Percentiles rank a stretch among this genome's conserved stretches.
Evolutionary conservation across 1,140 invertebrate species (phyloP).

Genomic region (Antheraea mylitta): DNA sequence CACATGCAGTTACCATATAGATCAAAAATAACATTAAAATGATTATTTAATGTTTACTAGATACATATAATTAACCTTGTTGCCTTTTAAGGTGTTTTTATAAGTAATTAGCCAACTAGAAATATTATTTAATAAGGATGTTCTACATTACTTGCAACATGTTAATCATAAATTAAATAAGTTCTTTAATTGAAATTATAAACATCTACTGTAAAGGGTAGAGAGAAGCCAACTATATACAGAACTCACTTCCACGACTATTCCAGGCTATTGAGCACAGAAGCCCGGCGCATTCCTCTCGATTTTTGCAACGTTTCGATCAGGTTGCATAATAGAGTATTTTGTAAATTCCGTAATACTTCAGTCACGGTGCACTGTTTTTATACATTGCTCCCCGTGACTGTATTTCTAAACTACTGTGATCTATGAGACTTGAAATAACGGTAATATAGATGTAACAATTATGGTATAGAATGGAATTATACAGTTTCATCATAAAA

Average conservation of each 20-base stretch:
- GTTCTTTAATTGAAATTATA: too few relatives aligned
- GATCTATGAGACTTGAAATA: conserved; percentile 30
- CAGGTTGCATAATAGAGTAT: conserved; percentile 45
- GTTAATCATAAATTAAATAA: too few relatives aligned
- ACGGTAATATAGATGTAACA: conserved; percentile 4
- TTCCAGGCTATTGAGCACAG: conserved; percentile 37
- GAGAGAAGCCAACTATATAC: neutral
- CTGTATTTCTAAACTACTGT: conserved; percentile 7
- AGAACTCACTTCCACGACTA: conserved; percentile 5
- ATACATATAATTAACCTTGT: too few relatives aligned
- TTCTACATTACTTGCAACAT: too few relatives aligned
- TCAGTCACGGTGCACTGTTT: conserved; percentile 36
- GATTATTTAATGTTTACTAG: too few relatives aligned
- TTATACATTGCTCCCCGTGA: conserved; percentile 15
- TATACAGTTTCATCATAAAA: neutral
- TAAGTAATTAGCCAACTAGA: too few relatives aligned
- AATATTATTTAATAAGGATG: too few relatives aligned
- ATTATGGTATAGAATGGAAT: neutral
- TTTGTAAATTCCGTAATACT: conserved; percentile 47
- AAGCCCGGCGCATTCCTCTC: conserved; percentile 38
- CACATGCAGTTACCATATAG: too few relatives aligned
- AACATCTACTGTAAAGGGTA: too few relatives aligned
- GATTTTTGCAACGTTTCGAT: conserved; percentile 43
- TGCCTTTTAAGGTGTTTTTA: too few relatives aligned
- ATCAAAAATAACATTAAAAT: too few relatives aligned